phyloP scores from a whole-genome alignment of 2,888 invertebrate species.

The Leptura quadrifasciata region DNA sequence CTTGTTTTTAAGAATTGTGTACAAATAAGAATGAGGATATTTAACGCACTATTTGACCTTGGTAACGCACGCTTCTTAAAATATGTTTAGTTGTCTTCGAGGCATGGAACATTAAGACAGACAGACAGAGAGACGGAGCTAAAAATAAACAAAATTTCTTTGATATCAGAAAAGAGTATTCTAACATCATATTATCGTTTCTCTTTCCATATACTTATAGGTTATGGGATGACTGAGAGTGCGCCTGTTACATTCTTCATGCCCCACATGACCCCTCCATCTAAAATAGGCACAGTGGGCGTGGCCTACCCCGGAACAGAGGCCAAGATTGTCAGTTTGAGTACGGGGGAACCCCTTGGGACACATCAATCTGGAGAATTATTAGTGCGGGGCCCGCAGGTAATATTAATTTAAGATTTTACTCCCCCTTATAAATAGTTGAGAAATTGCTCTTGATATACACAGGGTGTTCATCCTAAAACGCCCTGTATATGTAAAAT shows the following conservation, averaged over 20 bases:
- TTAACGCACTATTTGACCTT: too few species aligned
- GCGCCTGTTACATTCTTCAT: conserved; percentile 81
- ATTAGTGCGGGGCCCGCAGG: conserved; percentile 84
- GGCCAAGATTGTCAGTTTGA: conserved; percentile 79
- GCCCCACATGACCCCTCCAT: conserved; percentile 76
- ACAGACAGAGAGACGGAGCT: too few species aligned
- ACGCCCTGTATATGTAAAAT: too few species aligned
- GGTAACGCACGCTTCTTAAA: too few species aligned
- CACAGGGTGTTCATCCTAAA: too few species aligned
- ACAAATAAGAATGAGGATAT: too few species aligned
- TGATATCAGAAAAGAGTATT: background rate
- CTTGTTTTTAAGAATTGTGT: too few species aligned
- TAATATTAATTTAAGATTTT: conserved; percentile 62
- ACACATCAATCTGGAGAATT: conserved; percentile 84
- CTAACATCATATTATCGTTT: background rate
- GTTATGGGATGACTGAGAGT: conserved; percentile 83
- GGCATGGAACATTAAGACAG: too few species aligned
- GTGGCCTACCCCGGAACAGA: conserved; percentile 81
- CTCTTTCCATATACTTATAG: conserved; percentile 69
- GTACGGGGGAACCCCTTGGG: conserved; percentile 76
- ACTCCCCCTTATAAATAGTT: background rate
- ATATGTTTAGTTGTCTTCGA: too few species aligned
- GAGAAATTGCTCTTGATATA: too few species aligned
- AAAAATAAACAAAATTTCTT: too few species aligned
- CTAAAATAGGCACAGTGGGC: conserved; percentile 83